Conservation (phyloP, 1,140 invertebrate species). For the Bathynomus jamesi region DNA sequence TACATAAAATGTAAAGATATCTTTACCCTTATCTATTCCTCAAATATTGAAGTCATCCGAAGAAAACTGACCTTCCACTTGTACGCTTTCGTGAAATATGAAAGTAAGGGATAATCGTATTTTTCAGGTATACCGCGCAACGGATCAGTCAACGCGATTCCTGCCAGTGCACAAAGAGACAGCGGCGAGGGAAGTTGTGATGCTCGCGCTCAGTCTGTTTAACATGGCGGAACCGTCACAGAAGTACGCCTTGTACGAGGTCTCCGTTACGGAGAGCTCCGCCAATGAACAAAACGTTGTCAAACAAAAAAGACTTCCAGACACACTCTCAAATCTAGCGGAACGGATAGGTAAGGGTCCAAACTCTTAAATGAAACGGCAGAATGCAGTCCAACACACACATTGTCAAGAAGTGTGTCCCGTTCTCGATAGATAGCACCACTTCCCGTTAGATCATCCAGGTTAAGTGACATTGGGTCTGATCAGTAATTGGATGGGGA, state of each 20-base stretch:
- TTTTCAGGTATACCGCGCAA: conserved; percentile 62
- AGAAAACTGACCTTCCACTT: too few species aligned
- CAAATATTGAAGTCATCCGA: too few species aligned
- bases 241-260: conserved; percentile 89
- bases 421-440: conserved; percentile 61
- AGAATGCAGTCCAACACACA: conserved; percentile 93
- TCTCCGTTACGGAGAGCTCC: conserved; percentile 77
- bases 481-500: too few species aligned
- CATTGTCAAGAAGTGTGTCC: conserved; percentile 93
- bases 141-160: conserved; percentile 95
- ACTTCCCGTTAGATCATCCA: too few species aligned
- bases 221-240: conserved; percentile 68
- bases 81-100: too few species aligned
- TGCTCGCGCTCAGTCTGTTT: conserved; percentile 93
- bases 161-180: conserved; percentile 96
- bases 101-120: too few species aligned
- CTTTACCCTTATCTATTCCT: conserved; percentile 66
- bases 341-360: conserved; percentile 78
- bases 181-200: conserved; percentile 94
- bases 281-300: conserved; percentile 60
- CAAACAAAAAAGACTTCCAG: conserved; percentile 89
- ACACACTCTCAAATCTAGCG: conserved; percentile 89
- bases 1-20: conserved; percentile 78
- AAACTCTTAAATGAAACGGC: conserved; percentile 97
- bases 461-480: too few species aligned